Base-by-base conservation (phyloP, 2,797 vertebrate species). In the Huso huso region DNA sequence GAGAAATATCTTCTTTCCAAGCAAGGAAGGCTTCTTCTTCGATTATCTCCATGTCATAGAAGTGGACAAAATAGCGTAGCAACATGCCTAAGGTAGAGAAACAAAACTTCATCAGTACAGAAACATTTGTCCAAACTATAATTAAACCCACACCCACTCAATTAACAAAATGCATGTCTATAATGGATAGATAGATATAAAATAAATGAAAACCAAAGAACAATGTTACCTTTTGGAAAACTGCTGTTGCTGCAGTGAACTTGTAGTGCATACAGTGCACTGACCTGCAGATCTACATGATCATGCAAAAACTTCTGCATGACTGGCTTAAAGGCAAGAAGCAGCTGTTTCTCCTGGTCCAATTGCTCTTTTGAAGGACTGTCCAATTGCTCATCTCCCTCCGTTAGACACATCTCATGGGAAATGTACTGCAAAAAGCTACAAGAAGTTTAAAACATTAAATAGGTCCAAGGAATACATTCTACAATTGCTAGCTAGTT, bases 241-340 rank as follows among this genome's bases (percentile, higher is more conserved):
- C 83, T 82, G 71, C 84, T 93, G 83, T 89, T 84, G 73, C 95
- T 94, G 89, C 95, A 98, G 90, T 99, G 96, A 82, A 98, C 94
- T 91, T 98, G 95, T 75, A 98, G 90, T 18, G 96, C 95, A 37
- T 96, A 99, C n/a, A 98, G 87, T 73, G 95, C 96, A 72, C 95
- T 94, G 87, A 99, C 94, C 87, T 99, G 96, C 74, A 99, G 92
- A 78, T 97, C 90, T n/a, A 95, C 91, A 58, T 98, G 95, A 87
- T 97, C 94, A 63, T 99, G 95, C 81, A 99, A 92, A 81, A 99
- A 98, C 84, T 98, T 98, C 88, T 98, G 95, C 94, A 99, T 95
- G 82, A 99, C 96, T 0, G 95, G 96, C 84, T 98, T 98, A 82
- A 98, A 99, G 81, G 93, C 92, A 79, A 97, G 90, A 15, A 99